Evolutionary conservation across 2,797 vertebrate species (phyloP), one percentile per base, ranked within the genome.

Genomic region (Sardinella longiceps): DNA sequence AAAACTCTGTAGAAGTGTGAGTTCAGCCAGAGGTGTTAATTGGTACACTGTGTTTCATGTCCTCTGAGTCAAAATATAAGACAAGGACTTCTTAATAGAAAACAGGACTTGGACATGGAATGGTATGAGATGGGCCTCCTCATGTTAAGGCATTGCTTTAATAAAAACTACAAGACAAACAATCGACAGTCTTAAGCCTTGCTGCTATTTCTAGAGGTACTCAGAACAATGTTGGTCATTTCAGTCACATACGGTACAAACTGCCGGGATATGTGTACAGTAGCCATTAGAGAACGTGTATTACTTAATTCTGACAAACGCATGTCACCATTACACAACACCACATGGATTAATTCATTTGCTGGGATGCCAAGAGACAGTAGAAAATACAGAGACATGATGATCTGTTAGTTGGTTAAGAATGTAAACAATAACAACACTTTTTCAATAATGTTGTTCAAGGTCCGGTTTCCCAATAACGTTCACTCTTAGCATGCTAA

Each of bases 131-230:
- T 88, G 89, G 88, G 90, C 89, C 86, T 91, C 87, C 83, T 88
- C 87, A 91, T 90, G 84, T 89, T 95, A 94, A 95, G 93, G 93
- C 94, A 93, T 94, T 92, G 91, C 90, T 94, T 93, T 88, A 90
- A 92, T 91, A 91, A 88, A 85, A 91, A 92, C 87, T 88, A 88
- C 87, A 45, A 83, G 87, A 90, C 87, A 89, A 88, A 92, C 91
- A 83, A 84, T 89, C 94, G 91, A 94, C 92, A 94, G 93, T 94
- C 91, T 89, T 87, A 89, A 90, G 86, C 87, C 91, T 92, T 85
- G 87, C 90, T 82, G 70, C 37, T 77, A 39, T 77, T 77, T 74
- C 18, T 77, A 43, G 70, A 82, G 23, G 84, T 82, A 63, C 85
- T 81, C 86, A 58, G 56, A 50, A 80, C n/a, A 50, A 88, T 7